A percentile compares a stretch with the other conserved stretches of the same genome.
These are phyloP conservation scores for Drosophila flavopinicola DNA, from an alignment of 2,888 invertebrate species.

Conservation along the genomic window DNA sequence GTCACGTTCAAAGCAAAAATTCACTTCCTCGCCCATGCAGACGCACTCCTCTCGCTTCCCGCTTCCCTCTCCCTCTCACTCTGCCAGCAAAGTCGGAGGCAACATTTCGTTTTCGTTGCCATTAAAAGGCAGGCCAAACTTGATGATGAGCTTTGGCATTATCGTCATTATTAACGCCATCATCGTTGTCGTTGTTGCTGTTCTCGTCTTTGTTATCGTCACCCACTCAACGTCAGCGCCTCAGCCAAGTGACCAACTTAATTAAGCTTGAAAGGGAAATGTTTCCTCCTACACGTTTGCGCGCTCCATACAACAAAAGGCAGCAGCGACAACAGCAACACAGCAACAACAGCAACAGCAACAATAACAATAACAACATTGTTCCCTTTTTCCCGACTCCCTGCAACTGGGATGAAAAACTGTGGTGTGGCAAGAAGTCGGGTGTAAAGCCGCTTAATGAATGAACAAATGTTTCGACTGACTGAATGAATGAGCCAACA, in stretches of 20 bases:
- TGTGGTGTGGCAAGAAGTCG: constrained; percentile 19
- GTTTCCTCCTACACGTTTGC: constrained; percentile 69
- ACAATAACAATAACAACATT: constrained; percentile 15
- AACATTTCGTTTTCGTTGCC: constrained; percentile 43
- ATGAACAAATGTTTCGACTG: constrained; percentile 64
- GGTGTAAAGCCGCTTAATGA: constrained; percentile 64
- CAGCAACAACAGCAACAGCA: constrained; percentile 18
- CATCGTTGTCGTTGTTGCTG: constrained; percentile 25
- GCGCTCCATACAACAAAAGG: constrained; percentile 19
- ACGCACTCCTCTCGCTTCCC: constrained; percentile 13
- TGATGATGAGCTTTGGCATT: constrained; percentile 56
- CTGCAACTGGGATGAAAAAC: constrained; percentile 41
- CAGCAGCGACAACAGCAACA: constrained; percentile 19
- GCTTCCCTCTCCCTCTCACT: not conserved
- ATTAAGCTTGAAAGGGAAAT: constrained; percentile 78
- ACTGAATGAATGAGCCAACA: constrained; percentile 63
- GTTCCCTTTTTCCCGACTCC: not conserved
- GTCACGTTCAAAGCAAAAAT: constrained; percentile 71
- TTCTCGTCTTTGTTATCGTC: constrained; percentile 55
- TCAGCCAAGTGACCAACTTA: constrained; percentile 77
- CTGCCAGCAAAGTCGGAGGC: constrained; percentile 7
- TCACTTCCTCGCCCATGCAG: constrained; percentile 64
- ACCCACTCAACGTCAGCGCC: constrained; percentile 75
- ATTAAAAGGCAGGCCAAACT: constrained; percentile 45
- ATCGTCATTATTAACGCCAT: constrained; percentile 61